phyloP scores from a whole-genome alignment of 2,888 invertebrate genomes.

The Hydroisotoma schaefferi region DNA sequence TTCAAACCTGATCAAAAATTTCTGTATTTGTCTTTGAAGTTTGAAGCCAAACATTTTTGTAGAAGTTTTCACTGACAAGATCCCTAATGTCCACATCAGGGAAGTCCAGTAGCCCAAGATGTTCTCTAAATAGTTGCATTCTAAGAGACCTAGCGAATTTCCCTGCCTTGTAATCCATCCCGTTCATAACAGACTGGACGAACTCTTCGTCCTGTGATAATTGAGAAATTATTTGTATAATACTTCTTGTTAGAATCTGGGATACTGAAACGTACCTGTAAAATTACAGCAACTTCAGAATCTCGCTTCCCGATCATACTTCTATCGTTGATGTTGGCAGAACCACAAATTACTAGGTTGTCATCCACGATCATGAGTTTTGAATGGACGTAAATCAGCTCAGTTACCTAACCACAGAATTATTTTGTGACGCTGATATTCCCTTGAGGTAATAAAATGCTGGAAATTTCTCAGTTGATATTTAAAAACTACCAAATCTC shows the following conservation, averaged over 20 bases:
- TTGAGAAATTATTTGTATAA: neutral
- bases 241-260: neutral
- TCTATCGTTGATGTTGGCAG: slow-evolving; percentile 96
- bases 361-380: slow-evolving; percentile 95
- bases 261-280: slow-evolving; percentile 63
- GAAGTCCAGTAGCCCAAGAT: slow-evolving; percentile 69
- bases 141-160: slow-evolving; percentile 80
- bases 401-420: slow-evolving; percentile 63
- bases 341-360: slow-evolving; percentile 85
- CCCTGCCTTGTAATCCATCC: slow-evolving; percentile 74
- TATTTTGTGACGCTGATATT: neutral
- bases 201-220: slow-evolving; percentile 68
- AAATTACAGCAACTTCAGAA: slow-evolving; percentile 85
- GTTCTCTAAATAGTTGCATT: slow-evolving; percentile 83
- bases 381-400: slow-evolving; percentile 95
- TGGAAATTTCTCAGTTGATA: neutral
- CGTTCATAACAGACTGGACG: slow-evolving; percentile 77
- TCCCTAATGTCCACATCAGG: slow-evolving; percentile 66
- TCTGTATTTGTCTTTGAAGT: slow-evolving; percentile 79
- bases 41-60: slow-evolving; percentile 75
- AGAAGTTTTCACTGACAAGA: slow-evolving; percentile 77
- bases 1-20: slow-evolving; percentile 73
- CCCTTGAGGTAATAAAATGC: neutral
- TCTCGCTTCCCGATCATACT: slow-evolving; percentile 91
- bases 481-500: slow-evolving; percentile 59